Conservation (phyloP, 2,797 vertebrate species). For the Cygnus olor region DNA sequence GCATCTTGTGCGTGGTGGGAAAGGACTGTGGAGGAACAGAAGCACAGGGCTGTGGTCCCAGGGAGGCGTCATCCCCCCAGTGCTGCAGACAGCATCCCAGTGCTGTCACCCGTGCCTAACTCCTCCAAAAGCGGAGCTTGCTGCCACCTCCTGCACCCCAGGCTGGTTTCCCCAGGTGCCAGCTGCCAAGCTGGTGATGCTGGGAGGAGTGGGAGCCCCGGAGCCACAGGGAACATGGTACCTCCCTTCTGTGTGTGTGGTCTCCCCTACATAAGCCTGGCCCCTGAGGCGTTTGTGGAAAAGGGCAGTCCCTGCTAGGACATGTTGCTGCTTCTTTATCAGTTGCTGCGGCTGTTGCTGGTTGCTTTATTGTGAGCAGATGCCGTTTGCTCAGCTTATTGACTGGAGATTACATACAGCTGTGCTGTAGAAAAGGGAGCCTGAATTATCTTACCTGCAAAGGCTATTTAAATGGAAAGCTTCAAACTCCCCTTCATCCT, state of each 20-base stretch:
- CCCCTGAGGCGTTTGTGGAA: background rate
- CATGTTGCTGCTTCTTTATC: constrained; percentile 51
- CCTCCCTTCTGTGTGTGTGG: constrained; percentile 44
- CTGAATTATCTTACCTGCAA: constrained; percentile 8
- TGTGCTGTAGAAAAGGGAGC: background rate
- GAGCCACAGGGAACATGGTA: constrained; percentile 9
- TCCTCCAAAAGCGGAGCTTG: background rate
- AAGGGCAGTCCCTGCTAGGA: constrained; percentile 36
- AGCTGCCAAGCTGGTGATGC: background rate
- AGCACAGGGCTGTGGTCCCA: fast-evolving
- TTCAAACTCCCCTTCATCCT: constrained; percentile 20
- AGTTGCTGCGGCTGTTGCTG: background rate
- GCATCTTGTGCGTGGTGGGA: background rate
- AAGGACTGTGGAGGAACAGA: background rate
- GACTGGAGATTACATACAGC: constrained; percentile 52
- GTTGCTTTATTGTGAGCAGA: constrained; percentile 40
- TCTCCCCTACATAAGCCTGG: constrained; percentile 4
- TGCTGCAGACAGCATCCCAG: background rate
- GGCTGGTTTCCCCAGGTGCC: background rate
- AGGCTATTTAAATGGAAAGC: constrained; percentile 34
- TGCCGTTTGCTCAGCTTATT: constrained; percentile 39
- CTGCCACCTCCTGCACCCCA: background rate
- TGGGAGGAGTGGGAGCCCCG: constrained; percentile 24
- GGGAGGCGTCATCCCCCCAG: background rate
- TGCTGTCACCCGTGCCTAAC: fast-evolving